Evolutionary conservation across 2,888 invertebrate genomes (phyloP).

Genomic region (Melieria picta): DNA sequence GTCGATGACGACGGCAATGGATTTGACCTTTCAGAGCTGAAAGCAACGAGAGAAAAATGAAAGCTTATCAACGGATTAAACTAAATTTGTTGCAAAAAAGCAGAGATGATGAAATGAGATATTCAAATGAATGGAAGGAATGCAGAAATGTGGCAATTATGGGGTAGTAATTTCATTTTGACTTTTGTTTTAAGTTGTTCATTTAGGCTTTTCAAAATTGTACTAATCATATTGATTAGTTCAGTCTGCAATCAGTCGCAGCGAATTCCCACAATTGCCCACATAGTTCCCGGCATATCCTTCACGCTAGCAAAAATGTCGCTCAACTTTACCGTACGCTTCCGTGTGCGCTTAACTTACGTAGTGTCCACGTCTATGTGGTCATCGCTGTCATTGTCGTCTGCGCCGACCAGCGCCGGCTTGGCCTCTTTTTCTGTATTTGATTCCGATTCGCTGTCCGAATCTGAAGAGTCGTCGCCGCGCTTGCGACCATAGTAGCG

Average conservation of each 20-base stretch:
- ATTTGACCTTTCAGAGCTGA: slow-evolving; percentile 61
- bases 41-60: slow-evolving; percentile 35
- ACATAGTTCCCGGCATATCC: no score
- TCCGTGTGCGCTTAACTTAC: slow-evolving; percentile 53
- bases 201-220: no score
- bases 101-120: no score
- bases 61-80: no score
- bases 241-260: no score
- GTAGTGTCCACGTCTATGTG: slow-evolving; percentile 61
- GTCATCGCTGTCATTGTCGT: slow-evolving; percentile 58
- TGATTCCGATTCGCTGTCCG: slow-evolving; percentile 50
- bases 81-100: no score
- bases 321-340: slow-evolving; percentile 56
- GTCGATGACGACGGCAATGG: slow-evolving; percentile 65
- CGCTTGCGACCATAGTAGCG: slow-evolving; percentile 71
- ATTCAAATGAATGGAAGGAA: no score
- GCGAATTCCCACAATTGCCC: no score
- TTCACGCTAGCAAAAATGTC: slow-evolving; percentile 25
- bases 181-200: no score
- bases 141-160: no score
- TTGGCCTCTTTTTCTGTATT: slow-evolving; percentile 48
- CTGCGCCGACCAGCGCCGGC: slow-evolving; percentile 41
- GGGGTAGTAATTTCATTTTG: no score
- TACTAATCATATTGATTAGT: no score
- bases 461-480: slow-evolving; percentile 69